Conservation (phyloP, 2,888 invertebrate species). For the Anticlea derivata region DNA sequence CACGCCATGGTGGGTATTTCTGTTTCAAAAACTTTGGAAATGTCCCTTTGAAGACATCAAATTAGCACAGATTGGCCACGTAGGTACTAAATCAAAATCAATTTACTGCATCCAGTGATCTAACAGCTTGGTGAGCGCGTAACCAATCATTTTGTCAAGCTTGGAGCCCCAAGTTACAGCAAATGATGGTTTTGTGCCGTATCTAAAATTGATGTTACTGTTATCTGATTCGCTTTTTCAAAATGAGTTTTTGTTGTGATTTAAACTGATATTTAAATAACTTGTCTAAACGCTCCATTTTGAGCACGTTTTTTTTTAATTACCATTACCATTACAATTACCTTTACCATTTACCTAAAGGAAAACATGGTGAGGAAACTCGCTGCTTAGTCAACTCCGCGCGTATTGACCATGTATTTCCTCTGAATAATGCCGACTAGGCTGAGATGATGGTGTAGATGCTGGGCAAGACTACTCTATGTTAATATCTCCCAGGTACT, state of each 20-base stretch:
- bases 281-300: too few relatives aligned
- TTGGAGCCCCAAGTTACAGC: constrained; percentile 16
- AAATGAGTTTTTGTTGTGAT: background rate
- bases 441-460: too few relatives aligned
- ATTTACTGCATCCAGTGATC: constrained; percentile 22
- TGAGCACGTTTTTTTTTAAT: too few relatives aligned
- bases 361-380: too few relatives aligned
- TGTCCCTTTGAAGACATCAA: background rate
- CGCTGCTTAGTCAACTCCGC: too few relatives aligned
- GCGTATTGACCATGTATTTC: too few relatives aligned
- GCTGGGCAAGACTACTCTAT: too few relatives aligned
- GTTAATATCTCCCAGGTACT: too few relatives aligned
- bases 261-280: background rate
- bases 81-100: constrained; percentile 7
- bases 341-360: too few relatives aligned
- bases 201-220: constrained; percentile 21
- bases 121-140: constrained; percentile 23
- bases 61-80: constrained; percentile 15
- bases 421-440: too few relatives aligned
- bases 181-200: constrained; percentile 21
- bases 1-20: background rate
- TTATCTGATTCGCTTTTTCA: constrained; percentile 12
- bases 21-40: too few relatives aligned
- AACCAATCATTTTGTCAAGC: constrained; percentile 27
- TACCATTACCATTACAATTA: too few relatives aligned